phyloP scores from a whole-genome alignment of 2,888 invertebrate species.

The Lasiommata megera region DNA sequence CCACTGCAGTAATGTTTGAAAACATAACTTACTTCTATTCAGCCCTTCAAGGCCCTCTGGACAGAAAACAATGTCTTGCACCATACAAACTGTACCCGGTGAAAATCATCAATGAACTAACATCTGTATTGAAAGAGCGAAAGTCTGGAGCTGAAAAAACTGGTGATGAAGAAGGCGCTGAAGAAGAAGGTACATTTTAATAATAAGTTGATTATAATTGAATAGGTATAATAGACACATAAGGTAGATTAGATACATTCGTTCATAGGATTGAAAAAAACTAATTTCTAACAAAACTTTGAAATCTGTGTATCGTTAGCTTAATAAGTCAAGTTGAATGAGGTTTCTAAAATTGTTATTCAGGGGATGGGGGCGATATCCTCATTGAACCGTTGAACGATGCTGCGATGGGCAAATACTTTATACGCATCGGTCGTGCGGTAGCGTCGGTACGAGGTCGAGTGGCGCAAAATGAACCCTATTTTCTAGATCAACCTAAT shows the following conservation, averaged over 20 bases:
- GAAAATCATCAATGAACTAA: conserved; percentile 63
- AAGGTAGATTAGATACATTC: too few relatives aligned
- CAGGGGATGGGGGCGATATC: conserved; percentile 37
- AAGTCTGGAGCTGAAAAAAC: conserved; percentile 30
- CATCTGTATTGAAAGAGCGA: conserved; percentile 55
- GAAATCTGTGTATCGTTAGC: too few relatives aligned
- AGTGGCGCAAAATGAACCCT: conserved; percentile 64
- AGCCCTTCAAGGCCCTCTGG: conserved; percentile 61
- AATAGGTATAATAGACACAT: too few relatives aligned
- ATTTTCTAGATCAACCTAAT: conserved; percentile 64
- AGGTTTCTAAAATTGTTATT: background rate
- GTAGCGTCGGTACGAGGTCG: conserved; percentile 58
- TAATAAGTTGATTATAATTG: too few relatives aligned
- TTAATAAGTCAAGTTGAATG: too few relatives aligned
- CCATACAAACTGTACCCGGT: conserved; percentile 71
- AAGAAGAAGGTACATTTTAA: conserved; percentile 44
- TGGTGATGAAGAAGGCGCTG: conserved; percentile 43
- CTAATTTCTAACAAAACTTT: too few relatives aligned
- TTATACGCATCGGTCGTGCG: conserved; percentile 46
- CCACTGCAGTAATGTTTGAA: too few relatives aligned
- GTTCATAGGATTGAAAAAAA: too few relatives aligned
- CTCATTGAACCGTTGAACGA: conserved; percentile 56
- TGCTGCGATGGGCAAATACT: conserved; percentile 53
- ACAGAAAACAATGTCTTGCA: conserved; percentile 59
- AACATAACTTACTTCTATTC: too few relatives aligned